These are phyloP conservation scores for Lepetodrilus schrolli DNA, from an alignment of 2,888 invertebrate genomes.

Conservation along the genomic window DNA sequence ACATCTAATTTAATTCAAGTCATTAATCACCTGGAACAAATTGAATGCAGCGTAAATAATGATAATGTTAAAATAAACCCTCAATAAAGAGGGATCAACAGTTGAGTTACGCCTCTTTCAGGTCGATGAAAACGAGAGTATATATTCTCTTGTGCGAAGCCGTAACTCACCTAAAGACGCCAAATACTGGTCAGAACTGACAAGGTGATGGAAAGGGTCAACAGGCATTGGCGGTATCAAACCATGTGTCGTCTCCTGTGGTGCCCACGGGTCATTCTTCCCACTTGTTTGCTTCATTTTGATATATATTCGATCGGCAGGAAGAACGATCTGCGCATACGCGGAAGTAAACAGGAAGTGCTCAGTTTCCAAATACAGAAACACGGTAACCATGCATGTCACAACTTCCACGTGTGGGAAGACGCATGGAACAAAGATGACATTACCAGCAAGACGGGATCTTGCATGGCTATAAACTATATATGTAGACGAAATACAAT, in stretches of 20 bases:
- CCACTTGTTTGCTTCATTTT: too few relatives aligned
- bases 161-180: constrained; percentile 35
- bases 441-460: too few relatives aligned
- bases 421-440: too few relatives aligned
- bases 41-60: background rate
- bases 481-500: too few relatives aligned
- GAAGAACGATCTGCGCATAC: background rate
- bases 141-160: background rate
- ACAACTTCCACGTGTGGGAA: too few relatives aligned
- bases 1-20: too few relatives aligned
- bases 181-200: constrained; percentile 41
- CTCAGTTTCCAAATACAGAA: background rate
- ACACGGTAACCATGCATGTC: too few relatives aligned
- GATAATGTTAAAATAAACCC: background rate
- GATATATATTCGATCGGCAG: background rate
- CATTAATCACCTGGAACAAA: too few relatives aligned
- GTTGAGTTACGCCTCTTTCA: background rate
- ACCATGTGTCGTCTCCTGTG: background rate
- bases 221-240: background rate
- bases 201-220: constrained; percentile 35
- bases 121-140: background rate
- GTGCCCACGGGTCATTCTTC: constrained; percentile 18
- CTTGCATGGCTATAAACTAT: too few relatives aligned
- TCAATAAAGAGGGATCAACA: background rate
- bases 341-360: constrained; percentile 18